A percentile compares a stretch with the other conserved stretches of the same genome.
These are phyloP conservation scores for Drosophila repletoides DNA, from an alignment of 1,140 invertebrate genomes.

Conservation along the genomic window DNA sequence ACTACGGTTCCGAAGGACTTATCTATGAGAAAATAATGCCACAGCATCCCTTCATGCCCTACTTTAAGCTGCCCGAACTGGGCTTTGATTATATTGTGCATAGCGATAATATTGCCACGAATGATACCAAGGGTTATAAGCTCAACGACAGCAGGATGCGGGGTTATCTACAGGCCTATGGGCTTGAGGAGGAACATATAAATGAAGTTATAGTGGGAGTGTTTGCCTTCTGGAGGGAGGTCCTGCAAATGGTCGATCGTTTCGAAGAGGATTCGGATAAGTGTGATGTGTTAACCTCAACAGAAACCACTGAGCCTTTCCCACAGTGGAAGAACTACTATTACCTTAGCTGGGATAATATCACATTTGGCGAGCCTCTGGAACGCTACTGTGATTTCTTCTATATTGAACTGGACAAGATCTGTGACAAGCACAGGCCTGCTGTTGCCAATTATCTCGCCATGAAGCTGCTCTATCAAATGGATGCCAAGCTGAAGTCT, in stretches of 20 bases:
- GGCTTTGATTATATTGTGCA: conserved; percentile 72
- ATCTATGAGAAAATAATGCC: conserved; percentile 54
- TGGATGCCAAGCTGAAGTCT: conserved; percentile 58
- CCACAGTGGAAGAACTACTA: conserved; percentile 50
- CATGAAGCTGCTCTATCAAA: conserved; percentile 55
- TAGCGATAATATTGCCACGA: conserved; percentile 55
- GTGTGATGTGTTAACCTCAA: conserved; percentile 2
- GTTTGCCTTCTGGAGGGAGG: conserved; percentile 65
- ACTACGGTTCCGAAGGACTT: conserved; percentile 49
- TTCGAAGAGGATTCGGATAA: conserved; percentile 43
- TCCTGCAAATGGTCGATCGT: conserved; percentile 37
- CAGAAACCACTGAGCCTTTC: neutral
- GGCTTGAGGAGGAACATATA: conserved; percentile 44
- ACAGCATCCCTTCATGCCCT: conserved; percentile 59
- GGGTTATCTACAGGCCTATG: conserved; percentile 46
- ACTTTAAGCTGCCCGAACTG: conserved; percentile 65
- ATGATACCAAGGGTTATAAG: conserved; percentile 50
- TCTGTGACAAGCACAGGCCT: conserved; percentile 49
- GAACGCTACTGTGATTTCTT: conserved; percentile 46
- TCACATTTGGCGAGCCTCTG: conserved; percentile 1
- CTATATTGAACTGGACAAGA: conserved; percentile 54
- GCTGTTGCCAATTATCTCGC: conserved; percentile 72
- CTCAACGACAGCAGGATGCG: conserved; percentile 63
- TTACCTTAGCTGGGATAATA: conserved; percentile 65
- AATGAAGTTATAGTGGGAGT: conserved; percentile 41